phyloP scores from a whole-genome alignment of 2,797 vertebrate genomes.

The Epinephelus coioides region DNA sequence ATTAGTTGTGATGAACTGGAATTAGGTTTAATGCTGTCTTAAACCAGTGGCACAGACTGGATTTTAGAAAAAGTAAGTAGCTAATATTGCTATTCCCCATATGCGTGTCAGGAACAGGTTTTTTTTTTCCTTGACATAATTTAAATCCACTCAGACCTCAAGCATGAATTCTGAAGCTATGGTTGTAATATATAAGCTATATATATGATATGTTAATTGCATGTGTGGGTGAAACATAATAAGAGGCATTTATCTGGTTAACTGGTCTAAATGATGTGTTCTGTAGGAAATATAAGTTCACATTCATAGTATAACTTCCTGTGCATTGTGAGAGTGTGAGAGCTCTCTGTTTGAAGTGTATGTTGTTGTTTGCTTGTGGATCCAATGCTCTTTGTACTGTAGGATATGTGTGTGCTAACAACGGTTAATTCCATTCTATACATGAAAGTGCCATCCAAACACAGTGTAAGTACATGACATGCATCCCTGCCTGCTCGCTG shows the following conservation, averaged over 20 bases:
- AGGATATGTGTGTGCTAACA: not conserved
- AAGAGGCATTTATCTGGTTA: not conserved
- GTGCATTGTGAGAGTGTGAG: not conserved
- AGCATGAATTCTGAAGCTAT: not conserved
- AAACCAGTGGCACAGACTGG: no score
- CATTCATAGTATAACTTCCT: not conserved
- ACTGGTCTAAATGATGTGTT: no score
- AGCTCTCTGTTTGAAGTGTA: slow-evolving; percentile 1
- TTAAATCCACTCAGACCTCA: not conserved
- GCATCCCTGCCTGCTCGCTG: not conserved
- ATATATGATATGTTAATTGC: no score
- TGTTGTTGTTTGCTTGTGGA: slow-evolving; percentile 14
- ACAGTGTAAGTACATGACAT: not conserved
- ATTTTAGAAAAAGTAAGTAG: no score
- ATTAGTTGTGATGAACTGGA: no score
- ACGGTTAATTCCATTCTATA: not conserved
- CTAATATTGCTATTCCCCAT: no score
- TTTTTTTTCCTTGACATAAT: no score
- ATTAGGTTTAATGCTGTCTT: no score
- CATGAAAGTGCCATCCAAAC: not conserved
- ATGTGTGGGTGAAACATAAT: not conserved
- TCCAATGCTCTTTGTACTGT: not conserved
- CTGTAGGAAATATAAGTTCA: not conserved
- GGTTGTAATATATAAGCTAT: no score
- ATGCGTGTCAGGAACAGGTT: no score